phyloP scores from a whole-genome alignment of 2,888 invertebrate genomes.

The Osmoderma eremita region DNA sequence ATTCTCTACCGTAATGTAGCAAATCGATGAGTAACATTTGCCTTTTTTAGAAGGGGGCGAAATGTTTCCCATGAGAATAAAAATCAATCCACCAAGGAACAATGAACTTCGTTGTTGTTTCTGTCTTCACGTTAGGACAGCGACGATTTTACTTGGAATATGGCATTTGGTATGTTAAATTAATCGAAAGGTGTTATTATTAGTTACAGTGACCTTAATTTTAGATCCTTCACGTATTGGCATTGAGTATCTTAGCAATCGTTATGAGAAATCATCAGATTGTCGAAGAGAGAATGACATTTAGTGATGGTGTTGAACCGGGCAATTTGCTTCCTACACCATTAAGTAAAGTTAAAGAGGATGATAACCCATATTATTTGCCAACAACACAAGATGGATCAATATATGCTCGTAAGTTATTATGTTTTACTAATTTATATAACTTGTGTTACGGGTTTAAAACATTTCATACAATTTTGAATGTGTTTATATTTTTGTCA shows the following conservation, averaged over 20 bases:
- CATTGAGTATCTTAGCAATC: slow-evolving; percentile 78
- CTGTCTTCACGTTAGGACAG: slow-evolving; percentile 85
- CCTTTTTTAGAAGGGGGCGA: slow-evolving; percentile 1
- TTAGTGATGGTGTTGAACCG: slow-evolving; percentile 61
- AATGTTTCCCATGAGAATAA: slow-evolving; percentile 73
- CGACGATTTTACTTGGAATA: slow-evolving; percentile 81
- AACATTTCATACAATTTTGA: no score
- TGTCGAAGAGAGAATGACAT: slow-evolving; percentile 68
- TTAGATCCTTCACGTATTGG: slow-evolving; percentile 80
- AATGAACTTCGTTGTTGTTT: slow-evolving; percentile 84
- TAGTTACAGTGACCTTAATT: slow-evolving; percentile 46
- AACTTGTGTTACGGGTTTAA: not conserved
- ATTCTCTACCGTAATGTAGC: not conserved
- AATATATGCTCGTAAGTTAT: slow-evolving; percentile 34
- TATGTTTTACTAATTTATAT: slow-evolving; percentile 2
- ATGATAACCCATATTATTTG: slow-evolving; percentile 67
- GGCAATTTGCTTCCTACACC: slow-evolving; percentile 73
- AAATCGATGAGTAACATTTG: not conserved
- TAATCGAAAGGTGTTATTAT: not conserved
- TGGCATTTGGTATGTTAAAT: slow-evolving; percentile 80
- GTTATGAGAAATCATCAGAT: slow-evolving; percentile 79
- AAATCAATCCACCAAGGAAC: slow-evolving; percentile 72
- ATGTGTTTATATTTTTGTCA: no score
- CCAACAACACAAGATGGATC: slow-evolving; percentile 68
- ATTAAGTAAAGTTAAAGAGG: slow-evolving; percentile 74